phyloP scores from a whole-genome alignment of 2,797 vertebrate species.

The Fistularia tabacaria region DNA sequence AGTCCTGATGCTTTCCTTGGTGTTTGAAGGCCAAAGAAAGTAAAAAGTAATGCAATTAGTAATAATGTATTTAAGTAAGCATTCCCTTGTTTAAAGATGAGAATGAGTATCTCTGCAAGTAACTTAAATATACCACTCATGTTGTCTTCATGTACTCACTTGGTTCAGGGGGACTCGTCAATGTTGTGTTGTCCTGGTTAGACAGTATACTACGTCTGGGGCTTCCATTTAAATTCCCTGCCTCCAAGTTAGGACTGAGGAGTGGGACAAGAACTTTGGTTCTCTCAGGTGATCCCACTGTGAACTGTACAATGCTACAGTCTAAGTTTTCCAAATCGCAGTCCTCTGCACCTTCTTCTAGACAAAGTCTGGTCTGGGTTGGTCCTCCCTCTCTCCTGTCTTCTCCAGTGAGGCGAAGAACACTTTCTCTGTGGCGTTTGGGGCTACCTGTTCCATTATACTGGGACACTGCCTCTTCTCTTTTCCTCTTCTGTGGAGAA shows the following conservation, averaged over 20 bases:
- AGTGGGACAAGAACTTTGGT: conserved; percentile 19
- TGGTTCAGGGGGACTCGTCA: conserved; percentile 42
- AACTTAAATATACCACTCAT: not conserved
- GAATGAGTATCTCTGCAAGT: no score
- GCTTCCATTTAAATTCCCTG: not conserved
- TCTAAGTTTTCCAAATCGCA: conserved; percentile 35
- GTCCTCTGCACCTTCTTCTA: conserved; percentile 18
- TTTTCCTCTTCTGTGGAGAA: conserved; percentile 47
- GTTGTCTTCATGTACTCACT: conserved; percentile 60
- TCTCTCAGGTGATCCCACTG: conserved; percentile 42
- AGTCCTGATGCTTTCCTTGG: no score
- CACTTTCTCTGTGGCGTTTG: conserved; percentile 51
- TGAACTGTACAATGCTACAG: conserved; percentile 46
- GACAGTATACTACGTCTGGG: not conserved
- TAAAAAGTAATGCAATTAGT: no score
- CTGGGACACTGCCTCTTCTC: not conserved
- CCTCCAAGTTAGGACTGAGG: not conserved
- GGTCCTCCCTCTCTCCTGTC: conserved; percentile 17
- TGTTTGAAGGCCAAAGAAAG: no score
- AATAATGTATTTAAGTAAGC: no score
- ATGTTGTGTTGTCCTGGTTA: conserved; percentile 11
- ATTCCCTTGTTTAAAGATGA: no score
- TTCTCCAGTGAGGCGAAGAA: conserved; percentile 55
- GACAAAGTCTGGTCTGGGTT: not conserved
- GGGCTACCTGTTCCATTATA: conserved; percentile 43